Conservation (phyloP, 2,113 vertebrate genomes). For the Solea senegalensis region DNA sequence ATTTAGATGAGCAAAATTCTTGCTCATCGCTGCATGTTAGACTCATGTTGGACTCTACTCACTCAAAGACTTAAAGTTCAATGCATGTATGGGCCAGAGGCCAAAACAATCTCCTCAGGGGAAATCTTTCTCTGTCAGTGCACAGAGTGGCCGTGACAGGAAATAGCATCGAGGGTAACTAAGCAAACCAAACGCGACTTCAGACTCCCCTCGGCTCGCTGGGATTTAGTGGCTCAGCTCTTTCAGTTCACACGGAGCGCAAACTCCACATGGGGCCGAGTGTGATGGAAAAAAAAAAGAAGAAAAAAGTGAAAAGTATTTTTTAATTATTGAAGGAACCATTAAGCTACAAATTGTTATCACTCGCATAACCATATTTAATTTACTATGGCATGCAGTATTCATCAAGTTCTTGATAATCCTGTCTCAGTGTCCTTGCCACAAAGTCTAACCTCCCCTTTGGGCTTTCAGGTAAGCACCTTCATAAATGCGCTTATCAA, state of each 20-base stretch:
- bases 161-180: slow-evolving; percentile 51
- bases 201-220: slow-evolving; percentile 41
- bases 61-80: slow-evolving; percentile 38
- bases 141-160: slow-evolving; percentile 54
- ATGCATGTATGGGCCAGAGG: slow-evolving; percentile 45
- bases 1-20: neutral
- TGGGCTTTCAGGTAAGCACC: slow-evolving; percentile 17
- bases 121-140: slow-evolving; percentile 56
- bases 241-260: slow-evolving; percentile 4
- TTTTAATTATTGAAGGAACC: neutral
- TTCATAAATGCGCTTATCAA: slow-evolving; percentile 35
- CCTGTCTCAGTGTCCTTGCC: neutral
- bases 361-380: neutral
- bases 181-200: slow-evolving; percentile 56
- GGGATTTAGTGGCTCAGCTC: slow-evolving; percentile 55
- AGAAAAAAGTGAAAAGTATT: neutral
- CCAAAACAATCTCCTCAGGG: slow-evolving; percentile 59
- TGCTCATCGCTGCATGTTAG: neutral
- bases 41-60: slow-evolving; percentile 25
- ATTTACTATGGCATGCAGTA: slow-evolving; percentile 1
- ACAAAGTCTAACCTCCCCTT: slow-evolving; percentile 4
- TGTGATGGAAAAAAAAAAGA: neutral
- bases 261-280: neutral
- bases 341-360: neutral
- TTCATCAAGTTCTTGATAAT: slow-evolving; percentile 19